phyloP scores from a whole-genome alignment of 2,888 invertebrate species.

The Ichneumoninae sp. region DNA sequence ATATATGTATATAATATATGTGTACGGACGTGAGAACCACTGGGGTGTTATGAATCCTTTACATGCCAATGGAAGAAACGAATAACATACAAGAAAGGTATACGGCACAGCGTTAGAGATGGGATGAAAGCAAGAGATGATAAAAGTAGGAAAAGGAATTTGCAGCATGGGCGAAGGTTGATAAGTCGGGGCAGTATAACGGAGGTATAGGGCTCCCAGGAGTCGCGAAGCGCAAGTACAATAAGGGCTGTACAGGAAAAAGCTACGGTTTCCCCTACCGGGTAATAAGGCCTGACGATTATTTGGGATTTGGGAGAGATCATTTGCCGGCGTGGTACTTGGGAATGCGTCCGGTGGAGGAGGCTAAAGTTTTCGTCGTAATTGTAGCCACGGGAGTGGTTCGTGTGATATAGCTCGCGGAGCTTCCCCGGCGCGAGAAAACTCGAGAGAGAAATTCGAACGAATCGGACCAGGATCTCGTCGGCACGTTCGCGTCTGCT shows the following conservation, averaged over 20 bases:
- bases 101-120: background rate
- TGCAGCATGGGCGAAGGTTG: slow-evolving; percentile 17
- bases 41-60: slow-evolving; percentile 58
- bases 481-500: slow-evolving; percentile 7
- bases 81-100: slow-evolving; percentile 11
- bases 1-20: background rate
- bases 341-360: slow-evolving; percentile 41
- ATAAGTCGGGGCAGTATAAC: slow-evolving; percentile 2
- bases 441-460: slow-evolving; percentile 53
- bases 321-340: slow-evolving; percentile 53
- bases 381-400: slow-evolving; percentile 64
- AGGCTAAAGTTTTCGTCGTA: slow-evolving; percentile 60
- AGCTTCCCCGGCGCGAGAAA: background rate
- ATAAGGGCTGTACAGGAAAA: slow-evolving; percentile 58
- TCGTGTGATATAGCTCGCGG: slow-evolving; percentile 51
- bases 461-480: slow-evolving; percentile 39
- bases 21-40: slow-evolving; percentile 35
- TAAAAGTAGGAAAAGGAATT: slow-evolving; percentile 27
- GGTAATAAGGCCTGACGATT: slow-evolving; percentile 67
- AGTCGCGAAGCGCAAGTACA: slow-evolving; percentile 36
- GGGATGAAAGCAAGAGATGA: background rate
- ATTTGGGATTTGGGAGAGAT: slow-evolving; percentile 66
- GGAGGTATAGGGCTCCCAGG: slow-evolving; percentile 15
- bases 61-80: slow-evolving; percentile 49
- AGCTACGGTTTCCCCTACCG: slow-evolving; percentile 49